Evolutionary conservation across 2,797 vertebrate species (phyloP).

Genomic region (Pelochelys cantorii): DNA sequence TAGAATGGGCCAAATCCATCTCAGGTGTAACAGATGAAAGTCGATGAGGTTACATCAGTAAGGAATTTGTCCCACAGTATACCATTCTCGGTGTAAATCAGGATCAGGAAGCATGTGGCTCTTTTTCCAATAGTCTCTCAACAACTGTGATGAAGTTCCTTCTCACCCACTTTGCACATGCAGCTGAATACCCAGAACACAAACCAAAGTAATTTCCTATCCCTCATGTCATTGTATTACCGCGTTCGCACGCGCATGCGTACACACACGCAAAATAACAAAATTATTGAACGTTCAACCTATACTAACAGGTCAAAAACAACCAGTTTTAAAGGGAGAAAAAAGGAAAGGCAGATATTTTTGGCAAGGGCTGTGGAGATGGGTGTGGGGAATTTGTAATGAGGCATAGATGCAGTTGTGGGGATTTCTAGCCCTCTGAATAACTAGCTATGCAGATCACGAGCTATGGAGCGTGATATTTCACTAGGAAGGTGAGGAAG

Average conservation of each 20-base stretch:
- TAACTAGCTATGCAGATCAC: fast-evolving
- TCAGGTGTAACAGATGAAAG: constrained; percentile 1
- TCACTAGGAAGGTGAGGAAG: no score
- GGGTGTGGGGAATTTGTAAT: fast-evolving
- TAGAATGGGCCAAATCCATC: constrained; percentile 7
- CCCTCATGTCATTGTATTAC: constrained; percentile 17
- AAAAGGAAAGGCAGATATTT: background rate
- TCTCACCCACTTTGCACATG: constrained; percentile 63
- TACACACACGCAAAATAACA: background rate
- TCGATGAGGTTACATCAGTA: background rate
- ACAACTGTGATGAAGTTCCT: constrained; percentile 34
- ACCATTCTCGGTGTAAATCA: constrained; percentile 11
- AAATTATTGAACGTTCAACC: constrained; percentile 14
- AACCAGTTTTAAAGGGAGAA: background rate
- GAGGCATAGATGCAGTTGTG: fast-evolving
- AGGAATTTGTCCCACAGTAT: constrained; percentile 14
- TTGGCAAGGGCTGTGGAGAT: background rate
- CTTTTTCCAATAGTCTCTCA: constrained; percentile 52
- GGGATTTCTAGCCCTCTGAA: background rate
- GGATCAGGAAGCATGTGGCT: constrained; percentile 38
- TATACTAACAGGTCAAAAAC: background rate
- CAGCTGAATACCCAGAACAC: background rate
- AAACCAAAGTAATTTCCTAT: constrained; percentile 66
- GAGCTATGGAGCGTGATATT: background rate
- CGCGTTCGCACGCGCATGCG: background rate